Evolutionary conservation across 2,888 invertebrate species (phyloP), one percentile per base, ranked within the genome.

Genomic region (Zootermopsis nevadensis): DNA sequence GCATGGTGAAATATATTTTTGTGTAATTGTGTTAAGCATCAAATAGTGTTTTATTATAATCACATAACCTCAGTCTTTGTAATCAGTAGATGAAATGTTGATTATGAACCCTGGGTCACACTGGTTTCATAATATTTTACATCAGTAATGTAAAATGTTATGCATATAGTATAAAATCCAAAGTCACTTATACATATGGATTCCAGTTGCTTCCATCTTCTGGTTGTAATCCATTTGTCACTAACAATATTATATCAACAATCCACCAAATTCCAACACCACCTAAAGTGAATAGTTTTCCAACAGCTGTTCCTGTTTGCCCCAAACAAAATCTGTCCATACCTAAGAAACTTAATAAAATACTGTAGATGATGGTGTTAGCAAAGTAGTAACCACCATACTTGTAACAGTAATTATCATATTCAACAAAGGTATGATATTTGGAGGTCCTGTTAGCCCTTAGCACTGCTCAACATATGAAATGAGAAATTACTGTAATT

Each of bases 161-260:
- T 48, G 8, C 42, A 48, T 15, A 48, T 8, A 12, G 12, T 48
- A 66, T 10, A 60, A 60, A 60, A 15, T 60, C 27, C n/a, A n/a
- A n/a, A 66, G 27, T 66, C 8, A 30, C 8, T 88, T 92, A 97
- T 77, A 96, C 96, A 91, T 95, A 96, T 48, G 98, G 98, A 91
- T 98, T 98, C 99, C 99, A 99, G 90, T 98, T 99, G 88, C 98
- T 98, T 1, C 97, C 98, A 91, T 99, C 99, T 88, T 98, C 98
- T 0, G 99, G 99, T 86, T 94, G 94, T 82, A 99, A 91, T 87
- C 96, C 95, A 88, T 99, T 99, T 2, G 97, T 98, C 69, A 99
- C 96, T 27, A 99, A 90, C 83, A 99, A 91, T 83, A 99, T 95
- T 82, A 99, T 95, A 91, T 99, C 99, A 1, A 99, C 97, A 86